Evolutionary conservation across 2,113 vertebrate species (phyloP), one percentile per base, ranked within the genome.

Genomic region (Empidonax alnorum): DNA sequence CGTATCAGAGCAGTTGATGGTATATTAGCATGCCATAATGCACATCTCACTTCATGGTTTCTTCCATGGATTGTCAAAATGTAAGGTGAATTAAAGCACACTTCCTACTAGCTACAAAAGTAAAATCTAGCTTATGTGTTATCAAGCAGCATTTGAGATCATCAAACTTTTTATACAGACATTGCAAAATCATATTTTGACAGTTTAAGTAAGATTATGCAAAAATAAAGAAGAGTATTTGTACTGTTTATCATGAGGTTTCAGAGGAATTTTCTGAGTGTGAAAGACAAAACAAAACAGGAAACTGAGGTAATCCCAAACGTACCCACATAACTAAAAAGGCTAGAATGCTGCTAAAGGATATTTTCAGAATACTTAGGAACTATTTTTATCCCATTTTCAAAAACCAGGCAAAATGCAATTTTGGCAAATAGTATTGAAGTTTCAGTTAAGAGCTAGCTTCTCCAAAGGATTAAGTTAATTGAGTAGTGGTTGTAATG

Each of bases 1-100:
- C 0, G 1, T 49, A 41, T 42, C 39, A 67, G 46, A 81, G 33
- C 0, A 1, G 42, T 5, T 80, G n/a, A 73, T 0, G 1, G 37
- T 12, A 77, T 44, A 55, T 18, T 28, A 47, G 50, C 3, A 23
- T 8, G 20, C 55, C 46, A 25, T 18, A 61, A 68, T 66, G 12
- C 50, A 77, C 22, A 49, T n/a, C 6, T 50, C 1, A 2, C 37
- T 52, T 35, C 41, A 22, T 33, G 24, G 28, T 31, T 90, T 87
- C 58, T 49, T 82, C 41, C 22, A 73, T 0, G 4, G 14, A 67
- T 14, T 31, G 30, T 14, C 13, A 76, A 79, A 75, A 79, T 18
- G 24, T 41, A 82, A 59, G 52, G 21, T 25, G 58, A 31, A 23
- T 56, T 59, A 53, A 63, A 79, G 19, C 12, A 33, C 31, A 22